Base-by-base conservation (phyloP, 2,797 vertebrate genomes). In the Amniataba percoides region DNA sequence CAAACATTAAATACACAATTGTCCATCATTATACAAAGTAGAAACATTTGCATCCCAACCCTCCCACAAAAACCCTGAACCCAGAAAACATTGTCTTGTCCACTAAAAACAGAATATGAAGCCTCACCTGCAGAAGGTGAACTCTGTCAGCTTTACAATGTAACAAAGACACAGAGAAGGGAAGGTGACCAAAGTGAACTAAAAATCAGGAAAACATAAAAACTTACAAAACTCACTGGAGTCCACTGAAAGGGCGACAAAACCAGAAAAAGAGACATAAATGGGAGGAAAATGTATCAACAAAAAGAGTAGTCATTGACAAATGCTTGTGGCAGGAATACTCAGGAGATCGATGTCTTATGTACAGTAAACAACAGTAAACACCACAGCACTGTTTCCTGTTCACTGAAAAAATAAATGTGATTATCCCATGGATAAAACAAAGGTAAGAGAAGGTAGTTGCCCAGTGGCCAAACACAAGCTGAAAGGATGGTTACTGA, bases 1-100 rank as follows among this genome's bases (percentile, higher is more conserved):
- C 95, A 96, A 90, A 96, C 94, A 93, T 93, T 95, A 95, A 96
- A 95, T 96, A 95, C 94, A 96, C 94, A 95, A 95, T 93, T 94
- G 93, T 93, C 74, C 86, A 88, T 93, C 86, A 93, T 93, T 94
- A 92, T 95, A 96, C 95, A 96, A 95, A 95, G 95, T 94, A 95
- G 90, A 95, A 96, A 95, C 88, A 91, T 91, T 88, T 93, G 83
- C 77, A 68, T 81, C 84, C 88, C 77, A 53, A 56, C 74, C 66
- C 74, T 73, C 80, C 70, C 73, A 34, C 69, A 76, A 83, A 84
- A 81, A 70, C 49, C 84, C 77, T 46, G 57, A 88, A 86, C 74
- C 72, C 71, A 74, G 46, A 83, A 84, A 84, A 88, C 70, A 42
- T 7, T 42, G 71, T 68, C 63, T 55, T 70, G 59, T 85, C 77